Percentiles rank a stretch among this genome's conserved stretches.
These are phyloP conservation scores for Drosophila fungiperda DNA, from an alignment of 2,888 invertebrate genomes.

Conservation along the genomic window DNA sequence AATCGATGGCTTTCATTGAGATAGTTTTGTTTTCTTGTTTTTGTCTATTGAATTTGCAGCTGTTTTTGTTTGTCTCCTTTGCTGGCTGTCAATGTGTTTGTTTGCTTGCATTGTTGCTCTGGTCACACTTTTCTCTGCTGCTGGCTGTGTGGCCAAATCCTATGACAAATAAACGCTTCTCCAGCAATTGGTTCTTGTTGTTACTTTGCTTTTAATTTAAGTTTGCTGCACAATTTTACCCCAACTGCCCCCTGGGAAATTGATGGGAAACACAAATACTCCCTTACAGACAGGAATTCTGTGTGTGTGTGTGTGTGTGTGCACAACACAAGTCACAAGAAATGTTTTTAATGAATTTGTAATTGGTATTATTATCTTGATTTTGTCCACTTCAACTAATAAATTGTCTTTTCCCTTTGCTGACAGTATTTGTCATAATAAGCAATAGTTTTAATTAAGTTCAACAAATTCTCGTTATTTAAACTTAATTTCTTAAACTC, in stretches of 20 bases:
- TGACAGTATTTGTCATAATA: not conserved
- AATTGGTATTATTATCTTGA: not conserved
- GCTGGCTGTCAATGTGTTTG: constrained; percentile 59
- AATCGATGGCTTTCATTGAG: not conserved
- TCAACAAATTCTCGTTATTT: too few species aligned
- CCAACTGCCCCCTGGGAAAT: constrained; percentile 26
- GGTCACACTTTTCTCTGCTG: constrained; percentile 37
- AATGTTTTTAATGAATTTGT: not conserved
- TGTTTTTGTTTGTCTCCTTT: constrained; percentile 39
- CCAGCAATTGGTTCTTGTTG: constrained; percentile 60
- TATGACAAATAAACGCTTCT: constrained; percentile 72
- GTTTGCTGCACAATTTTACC: constrained; percentile 30
- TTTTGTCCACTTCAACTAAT: too few species aligned
- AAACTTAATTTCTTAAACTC: not conserved
- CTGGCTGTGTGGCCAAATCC: constrained; percentile 62
- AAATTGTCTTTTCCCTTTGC: not conserved
- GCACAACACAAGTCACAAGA: not conserved
- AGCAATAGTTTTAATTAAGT: too few species aligned
- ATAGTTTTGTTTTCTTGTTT: constrained; percentile 6
- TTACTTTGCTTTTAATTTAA: constrained; percentile 75
- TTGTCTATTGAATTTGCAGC: constrained; percentile 3
- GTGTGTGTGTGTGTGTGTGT: not conserved
- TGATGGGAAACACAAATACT: constrained; percentile 13
- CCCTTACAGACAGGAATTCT: constrained; percentile 6
- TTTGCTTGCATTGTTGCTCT: constrained; percentile 70